Percentiles rank a stretch among this genome's conserved stretches.
Evolutionary conservation across 2,888 invertebrate genomes (phyloP).

Genomic region (Scaptomyza flava): DNA sequence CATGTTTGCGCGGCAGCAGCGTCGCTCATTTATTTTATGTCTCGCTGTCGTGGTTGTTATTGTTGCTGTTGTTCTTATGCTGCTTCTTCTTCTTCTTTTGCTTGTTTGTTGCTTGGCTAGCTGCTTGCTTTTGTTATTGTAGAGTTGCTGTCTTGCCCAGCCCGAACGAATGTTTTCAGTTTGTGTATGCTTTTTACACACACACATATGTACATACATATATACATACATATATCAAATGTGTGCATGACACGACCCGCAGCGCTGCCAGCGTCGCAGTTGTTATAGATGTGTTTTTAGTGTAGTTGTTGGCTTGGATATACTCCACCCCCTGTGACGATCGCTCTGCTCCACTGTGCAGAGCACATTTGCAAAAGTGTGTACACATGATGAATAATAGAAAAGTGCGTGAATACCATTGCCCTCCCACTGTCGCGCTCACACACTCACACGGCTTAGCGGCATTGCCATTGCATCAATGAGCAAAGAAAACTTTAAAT

Average conservation of each 20-base stretch:
- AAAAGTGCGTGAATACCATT: conserved; percentile 40
- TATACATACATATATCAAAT: conserved; percentile 37
- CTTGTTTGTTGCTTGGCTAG: conserved; percentile 51
- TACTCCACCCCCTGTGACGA: conserved; percentile 5
- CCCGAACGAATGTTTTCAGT: conserved; percentile 15
- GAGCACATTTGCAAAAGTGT: neutral
- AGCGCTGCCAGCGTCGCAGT: conserved; percentile 52
- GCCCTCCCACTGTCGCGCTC: neutral
- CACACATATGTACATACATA: conserved; percentile 7
- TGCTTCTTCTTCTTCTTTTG: conserved; percentile 30
- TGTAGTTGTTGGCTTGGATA: conserved; percentile 25
- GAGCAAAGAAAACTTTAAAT: neutral
- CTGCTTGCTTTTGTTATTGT: conserved; percentile 47
- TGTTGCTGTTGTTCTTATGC: conserved; percentile 25
- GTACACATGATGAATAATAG: conserved; percentile 14
- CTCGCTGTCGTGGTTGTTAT: conserved; percentile 55
- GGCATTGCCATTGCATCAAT: conserved; percentile 8
- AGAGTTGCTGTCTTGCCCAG: conserved; percentile 51
- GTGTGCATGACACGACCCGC: conserved; percentile 74
- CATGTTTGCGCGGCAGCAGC: conserved; percentile 72
- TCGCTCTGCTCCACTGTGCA: conserved; percentile 28
- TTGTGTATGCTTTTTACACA: conserved; percentile 17
- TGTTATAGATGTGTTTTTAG: conserved; percentile 29
- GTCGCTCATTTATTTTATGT: conserved; percentile 77
- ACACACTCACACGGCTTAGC: too few relatives aligned